These are phyloP conservation scores for Danio kyathit DNA, from an alignment of 2,797 vertebrate species.

Conservation along the genomic window DNA sequence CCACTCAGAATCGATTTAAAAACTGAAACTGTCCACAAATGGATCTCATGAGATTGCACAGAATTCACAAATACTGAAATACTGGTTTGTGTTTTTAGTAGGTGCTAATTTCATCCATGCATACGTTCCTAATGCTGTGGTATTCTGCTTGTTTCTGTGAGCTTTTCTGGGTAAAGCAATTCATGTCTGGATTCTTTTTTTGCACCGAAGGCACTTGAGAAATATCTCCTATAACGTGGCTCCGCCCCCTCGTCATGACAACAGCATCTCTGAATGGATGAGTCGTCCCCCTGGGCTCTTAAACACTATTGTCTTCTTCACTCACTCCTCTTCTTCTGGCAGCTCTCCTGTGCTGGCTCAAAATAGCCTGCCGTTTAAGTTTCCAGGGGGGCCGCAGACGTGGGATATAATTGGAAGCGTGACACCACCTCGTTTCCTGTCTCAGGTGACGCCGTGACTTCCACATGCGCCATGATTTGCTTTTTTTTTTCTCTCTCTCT, in stretches of 20 bases:
- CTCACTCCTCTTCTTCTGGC: slow-evolving; percentile 7
- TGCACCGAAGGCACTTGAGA: too few relatives aligned
- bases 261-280: slow-evolving; percentile 14
- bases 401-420: slow-evolving; percentile 41
- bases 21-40: not conserved
- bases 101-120: too few relatives aligned
- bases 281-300: not conserved
- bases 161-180: too few relatives aligned
- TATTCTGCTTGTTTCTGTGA: too few relatives aligned
- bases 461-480: slow-evolving; percentile 27
- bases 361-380: slow-evolving; percentile 37
- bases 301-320: not conserved
- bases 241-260: slow-evolving; percentile 36
- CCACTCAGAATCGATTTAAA: not conserved
- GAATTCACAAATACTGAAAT: not conserved
- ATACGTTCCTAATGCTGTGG: too few relatives aligned
- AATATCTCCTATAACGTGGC: not conserved
- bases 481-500: not conserved
- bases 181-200: too few relatives aligned
- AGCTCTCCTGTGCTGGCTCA: slow-evolving; percentile 30
- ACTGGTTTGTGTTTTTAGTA: too few relatives aligned
- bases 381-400: slow-evolving; percentile 21
- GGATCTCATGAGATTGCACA: not conserved
- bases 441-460: slow-evolving; percentile 44
- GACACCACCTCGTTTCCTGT: slow-evolving; percentile 49